These are phyloP conservation scores for Percopsis omiscomaycus DNA, from an alignment of 2,797 vertebrate species.

Conservation along the genomic window DNA sequence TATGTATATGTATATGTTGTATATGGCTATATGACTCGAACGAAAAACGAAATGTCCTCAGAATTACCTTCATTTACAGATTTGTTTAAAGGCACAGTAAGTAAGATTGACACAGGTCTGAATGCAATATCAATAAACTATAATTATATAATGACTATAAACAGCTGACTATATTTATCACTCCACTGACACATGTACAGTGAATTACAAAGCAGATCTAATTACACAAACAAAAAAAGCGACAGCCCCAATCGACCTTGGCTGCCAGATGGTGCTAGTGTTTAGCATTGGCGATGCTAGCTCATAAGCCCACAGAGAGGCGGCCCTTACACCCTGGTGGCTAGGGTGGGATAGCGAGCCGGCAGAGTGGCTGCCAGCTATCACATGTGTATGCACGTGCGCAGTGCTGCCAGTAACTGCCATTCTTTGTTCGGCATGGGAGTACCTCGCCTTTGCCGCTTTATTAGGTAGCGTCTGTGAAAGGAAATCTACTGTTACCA, in stretches of 20 bases:
- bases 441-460: too few relatives aligned
- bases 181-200: not conserved
- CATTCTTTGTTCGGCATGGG: too few relatives aligned
- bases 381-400: not conserved
- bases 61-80: not conserved
- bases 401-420: not conserved
- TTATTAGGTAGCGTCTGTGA: not conserved
- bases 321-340: not conserved
- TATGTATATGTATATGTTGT: too few relatives aligned
- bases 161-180: not conserved
- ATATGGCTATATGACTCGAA: too few relatives aligned
- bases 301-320: constrained; percentile 24
- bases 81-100: not conserved
- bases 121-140: not conserved
- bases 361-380: constrained; percentile 19
- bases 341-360: not conserved
- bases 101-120: too few relatives aligned
- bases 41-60: too few relatives aligned
- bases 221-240: not conserved
- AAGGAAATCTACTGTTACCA: constrained; percentile 43
- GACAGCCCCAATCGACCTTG: not conserved
- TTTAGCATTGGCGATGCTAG: constrained; percentile 33
- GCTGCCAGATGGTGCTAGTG: constrained; percentile 11
- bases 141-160: not conserved
- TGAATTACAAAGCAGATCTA: not conserved